Evolutionary conservation across 2,888 invertebrate genomes (phyloP), one percentile per base, ranked within the genome.

Genomic region (Acrocera orbiculus): DNA sequence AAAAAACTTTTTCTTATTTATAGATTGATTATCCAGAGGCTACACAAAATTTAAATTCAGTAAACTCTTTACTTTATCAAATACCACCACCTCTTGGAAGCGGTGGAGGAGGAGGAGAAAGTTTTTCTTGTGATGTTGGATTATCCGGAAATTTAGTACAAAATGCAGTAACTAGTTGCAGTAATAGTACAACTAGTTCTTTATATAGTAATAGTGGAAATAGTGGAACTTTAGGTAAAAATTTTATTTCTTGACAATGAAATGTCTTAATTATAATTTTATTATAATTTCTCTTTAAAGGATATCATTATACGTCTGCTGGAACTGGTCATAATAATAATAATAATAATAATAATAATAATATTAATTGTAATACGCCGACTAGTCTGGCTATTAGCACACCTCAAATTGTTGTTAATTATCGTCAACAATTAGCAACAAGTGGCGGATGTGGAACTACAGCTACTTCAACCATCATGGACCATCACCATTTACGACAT

Each of bases 401-500:
- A 22, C 29, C 32, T 15, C 32, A 32, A 6, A 23, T 27, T 6
- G 27, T 34, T 5, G 28, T 27, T 11, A 34, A 28, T 23, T 7
- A 26, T n/a, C 28, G 34, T 17, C 34, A 34, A 28, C 14, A 28
- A 22, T 22, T 23, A 4, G 16, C 27, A 15, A 11, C 27, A 2
- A 22, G 27, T 11, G n/a, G n/a, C n/a, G 13, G 27, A 5, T 19
- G 33, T n/a, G 13, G 13, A 4, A 15, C 25, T 14, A 25, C 36
- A 20, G 22, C 32, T 13, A 11, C 16, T 13, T 28, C 27, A 5
- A 10, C 24, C 1, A 34, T 30, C 15, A 42, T 42, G 41, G 42
- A 42, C 27, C 39, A 40, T 31, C 42, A 44, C 36, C 42, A 42
- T 25, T 31, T 41, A 15, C 25, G 41, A 15, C 42, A 40, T 22